Conservation (phyloP, 2,888 invertebrate genomes). For the Limenitis camilla region DNA sequence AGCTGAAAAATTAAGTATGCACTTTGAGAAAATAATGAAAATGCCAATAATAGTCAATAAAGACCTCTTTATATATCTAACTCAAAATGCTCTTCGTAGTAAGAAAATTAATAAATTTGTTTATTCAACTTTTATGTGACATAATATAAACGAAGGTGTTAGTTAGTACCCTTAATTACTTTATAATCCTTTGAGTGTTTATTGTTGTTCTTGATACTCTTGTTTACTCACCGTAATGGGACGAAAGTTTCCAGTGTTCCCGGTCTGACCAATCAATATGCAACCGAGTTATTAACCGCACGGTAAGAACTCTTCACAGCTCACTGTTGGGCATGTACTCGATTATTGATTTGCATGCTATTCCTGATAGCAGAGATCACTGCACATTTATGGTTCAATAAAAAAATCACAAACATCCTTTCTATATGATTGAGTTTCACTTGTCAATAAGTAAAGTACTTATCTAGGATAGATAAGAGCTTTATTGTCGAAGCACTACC, state of each 20-base stretch:
- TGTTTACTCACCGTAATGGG: constrained; percentile 50
- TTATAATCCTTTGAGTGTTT: background rate
- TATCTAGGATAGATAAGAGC: constrained; percentile 36
- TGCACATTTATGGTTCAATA: constrained; percentile 52
- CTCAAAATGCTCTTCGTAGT: too few relatives aligned
- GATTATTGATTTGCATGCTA: constrained; percentile 66
- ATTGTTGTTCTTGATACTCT: constrained; percentile 2
- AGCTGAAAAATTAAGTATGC: too few relatives aligned
- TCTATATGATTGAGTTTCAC: constrained; percentile 62
- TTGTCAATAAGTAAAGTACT: constrained; percentile 62
- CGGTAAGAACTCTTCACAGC: constrained; percentile 47
- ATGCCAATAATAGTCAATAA: too few relatives aligned
- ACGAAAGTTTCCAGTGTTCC: constrained; percentile 48
- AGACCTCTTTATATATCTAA: too few relatives aligned
- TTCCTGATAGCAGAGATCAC: constrained; percentile 55
- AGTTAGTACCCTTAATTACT: background rate
- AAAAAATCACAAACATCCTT: constrained; percentile 53
- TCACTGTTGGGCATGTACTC: constrained; percentile 53
- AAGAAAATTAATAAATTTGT: too few relatives aligned
- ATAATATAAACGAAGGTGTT: too few relatives aligned
- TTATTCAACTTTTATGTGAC: too few relatives aligned
- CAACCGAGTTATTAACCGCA: constrained; percentile 56
- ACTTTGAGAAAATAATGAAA: too few relatives aligned
- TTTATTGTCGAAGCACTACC: constrained; percentile 43
- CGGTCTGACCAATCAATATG: constrained; percentile 65